Evolutionary conservation across 1,140 invertebrate species (phyloP).

Genomic region (Nymphalis io): DNA sequence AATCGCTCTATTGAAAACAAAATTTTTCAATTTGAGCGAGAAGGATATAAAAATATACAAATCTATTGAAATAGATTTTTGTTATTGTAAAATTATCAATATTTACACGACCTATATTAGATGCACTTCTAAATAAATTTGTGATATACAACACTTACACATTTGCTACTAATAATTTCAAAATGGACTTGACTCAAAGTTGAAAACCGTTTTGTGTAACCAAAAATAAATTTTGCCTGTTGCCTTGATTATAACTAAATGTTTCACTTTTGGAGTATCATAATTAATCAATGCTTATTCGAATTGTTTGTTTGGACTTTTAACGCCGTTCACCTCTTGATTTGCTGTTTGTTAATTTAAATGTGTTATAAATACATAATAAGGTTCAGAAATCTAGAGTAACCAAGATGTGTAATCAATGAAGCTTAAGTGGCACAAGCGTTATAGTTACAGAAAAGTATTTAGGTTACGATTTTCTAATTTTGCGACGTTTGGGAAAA

Average conservation of each 20-base stretch:
- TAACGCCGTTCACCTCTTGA: slow-evolving; percentile 19
- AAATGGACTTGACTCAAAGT: neutral
- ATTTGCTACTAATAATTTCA: neutral
- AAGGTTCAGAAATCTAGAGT: neutral
- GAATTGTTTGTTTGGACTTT: slow-evolving; percentile 10
- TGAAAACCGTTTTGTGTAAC: neutral
- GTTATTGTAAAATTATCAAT: neutral
- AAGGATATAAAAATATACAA: slow-evolving; percentile 2
- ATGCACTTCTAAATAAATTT: neutral
- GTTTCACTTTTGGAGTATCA: neutral
- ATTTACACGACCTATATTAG: neutral
- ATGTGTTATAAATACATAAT: neutral
- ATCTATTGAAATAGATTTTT: neutral
- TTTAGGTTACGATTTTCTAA: too few species aligned
- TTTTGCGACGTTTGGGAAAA: too few species aligned
- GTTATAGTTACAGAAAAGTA: too few species aligned
- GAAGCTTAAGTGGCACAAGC: too few species aligned
- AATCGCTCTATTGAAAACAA: neutral
- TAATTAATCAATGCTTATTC: slow-evolving; percentile 16
- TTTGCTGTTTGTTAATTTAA: slow-evolving; percentile 9
- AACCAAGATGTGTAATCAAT: too few species aligned
- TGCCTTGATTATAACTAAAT: neutral
- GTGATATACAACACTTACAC: slow-evolving; percentile 1
- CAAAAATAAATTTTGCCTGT: neutral
- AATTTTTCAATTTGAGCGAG: neutral